These are phyloP conservation scores for Xenopus borealis DNA, from an alignment of 2,113 vertebrate species.

Conservation along the genomic window DNA sequence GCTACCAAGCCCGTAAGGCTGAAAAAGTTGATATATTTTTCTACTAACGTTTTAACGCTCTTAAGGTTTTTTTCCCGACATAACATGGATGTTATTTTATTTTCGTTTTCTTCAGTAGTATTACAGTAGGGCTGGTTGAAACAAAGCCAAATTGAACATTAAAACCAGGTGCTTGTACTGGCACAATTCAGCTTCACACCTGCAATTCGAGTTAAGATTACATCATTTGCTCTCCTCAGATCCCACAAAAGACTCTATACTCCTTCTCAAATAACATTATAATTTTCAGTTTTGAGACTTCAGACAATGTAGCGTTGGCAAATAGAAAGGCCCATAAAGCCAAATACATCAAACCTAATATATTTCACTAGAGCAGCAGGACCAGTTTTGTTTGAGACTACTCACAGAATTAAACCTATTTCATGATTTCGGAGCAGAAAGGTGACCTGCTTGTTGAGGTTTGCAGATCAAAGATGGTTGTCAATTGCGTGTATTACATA, in stretches of 20 bases:
- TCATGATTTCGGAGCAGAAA: slow-evolving; percentile 55
- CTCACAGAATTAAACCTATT: slow-evolving; percentile 55
- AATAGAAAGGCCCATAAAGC: slow-evolving; percentile 60
- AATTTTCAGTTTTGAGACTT: slow-evolving; percentile 66
- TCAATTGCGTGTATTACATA: slow-evolving; percentile 5
- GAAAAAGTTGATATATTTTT: slow-evolving; percentile 26
- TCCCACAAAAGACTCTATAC: slow-evolving; percentile 60
- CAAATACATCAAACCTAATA: slow-evolving; percentile 66
- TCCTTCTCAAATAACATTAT: slow-evolving; percentile 67
- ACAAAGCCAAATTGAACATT: slow-evolving; percentile 57
- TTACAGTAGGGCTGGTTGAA: slow-evolving; percentile 56
- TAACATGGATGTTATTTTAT: slow-evolving; percentile 36
- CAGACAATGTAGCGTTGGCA: slow-evolving; percentile 59
- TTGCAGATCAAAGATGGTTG: slow-evolving; percentile 20
- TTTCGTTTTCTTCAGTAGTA: slow-evolving; percentile 46
- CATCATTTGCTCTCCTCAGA: slow-evolving; percentile 58
- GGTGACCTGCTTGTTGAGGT: slow-evolving; percentile 34
- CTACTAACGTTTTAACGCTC: slow-evolving; percentile 29
- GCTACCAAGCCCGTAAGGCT: slow-evolving; percentile 17
- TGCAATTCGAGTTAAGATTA: slow-evolving; percentile 67
- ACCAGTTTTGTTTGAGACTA: slow-evolving; percentile 53
- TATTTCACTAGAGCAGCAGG: slow-evolving; percentile 56
- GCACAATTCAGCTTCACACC: slow-evolving; percentile 62
- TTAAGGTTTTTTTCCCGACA: slow-evolving; percentile 17
- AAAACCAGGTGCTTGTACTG: slow-evolving; percentile 65